Conservation (phyloP, 2,888 invertebrate genomes). For the Lottia scabra region DNA sequence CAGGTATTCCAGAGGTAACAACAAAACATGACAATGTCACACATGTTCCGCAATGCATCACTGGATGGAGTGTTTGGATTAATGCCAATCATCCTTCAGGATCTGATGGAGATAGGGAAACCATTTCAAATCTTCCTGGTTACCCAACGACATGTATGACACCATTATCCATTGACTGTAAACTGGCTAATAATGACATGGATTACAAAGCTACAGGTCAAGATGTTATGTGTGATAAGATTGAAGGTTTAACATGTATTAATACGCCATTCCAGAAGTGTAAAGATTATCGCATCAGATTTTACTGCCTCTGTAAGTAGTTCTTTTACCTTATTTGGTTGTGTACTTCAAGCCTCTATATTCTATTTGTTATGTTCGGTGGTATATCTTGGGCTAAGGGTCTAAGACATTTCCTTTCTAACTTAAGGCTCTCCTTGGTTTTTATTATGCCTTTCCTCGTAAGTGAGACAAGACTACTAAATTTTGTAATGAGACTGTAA, state of each 20-base stretch:
- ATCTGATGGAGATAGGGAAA: conserved; percentile 40
- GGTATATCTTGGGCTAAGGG: no score
- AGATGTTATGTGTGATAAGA: conserved; percentile 67
- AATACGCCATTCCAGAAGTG: conserved; percentile 55
- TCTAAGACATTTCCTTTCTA: no score
- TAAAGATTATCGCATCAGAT: conserved; percentile 61
- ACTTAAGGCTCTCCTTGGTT: no score
- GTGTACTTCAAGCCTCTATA: background rate
- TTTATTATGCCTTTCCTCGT: no score
- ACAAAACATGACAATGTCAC: conserved; percentile 16
- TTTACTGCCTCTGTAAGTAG: conserved; percentile 69
- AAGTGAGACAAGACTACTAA: no score
- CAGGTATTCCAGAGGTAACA: conserved; percentile 24
- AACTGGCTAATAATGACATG: conserved; percentile 43
- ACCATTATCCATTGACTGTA: conserved; percentile 50
- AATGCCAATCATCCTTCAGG: conserved; percentile 52
- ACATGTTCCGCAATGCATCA: conserved; percentile 37
- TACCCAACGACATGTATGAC: conserved; percentile 46
- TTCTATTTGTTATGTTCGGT: no score
- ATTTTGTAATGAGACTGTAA: no score
- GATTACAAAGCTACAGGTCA: conserved; percentile 49
- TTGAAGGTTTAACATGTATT: conserved; percentile 78
- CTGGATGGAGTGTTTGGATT: conserved; percentile 68
- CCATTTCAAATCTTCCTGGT: conserved; percentile 38
- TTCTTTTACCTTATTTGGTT: conserved; percentile 6